phyloP scores from a whole-genome alignment of 2,113 vertebrate genomes.

The Megaceryle torquata region DNA sequence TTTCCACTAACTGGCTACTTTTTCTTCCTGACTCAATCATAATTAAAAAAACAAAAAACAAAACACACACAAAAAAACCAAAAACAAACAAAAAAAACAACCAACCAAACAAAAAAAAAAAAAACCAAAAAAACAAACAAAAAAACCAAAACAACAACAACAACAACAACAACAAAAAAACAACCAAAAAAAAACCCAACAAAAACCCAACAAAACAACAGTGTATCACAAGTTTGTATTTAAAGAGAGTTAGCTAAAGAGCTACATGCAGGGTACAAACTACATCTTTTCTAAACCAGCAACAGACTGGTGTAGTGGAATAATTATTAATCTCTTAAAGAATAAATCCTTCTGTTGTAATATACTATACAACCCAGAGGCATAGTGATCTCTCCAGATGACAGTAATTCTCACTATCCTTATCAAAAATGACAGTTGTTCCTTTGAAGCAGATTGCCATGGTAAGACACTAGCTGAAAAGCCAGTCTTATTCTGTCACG shows the following conservation, averaged over 20 bases:
- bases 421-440: conserved; percentile 64
- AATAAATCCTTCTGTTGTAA: conserved; percentile 44
- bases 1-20: too few species aligned
- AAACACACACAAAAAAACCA: too few species aligned
- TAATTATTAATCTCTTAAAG: conserved; percentile 39
- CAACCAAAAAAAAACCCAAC: too few species aligned
- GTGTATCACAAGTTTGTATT: not conserved
- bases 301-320: not conserved
- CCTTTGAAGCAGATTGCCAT: conserved; percentile 59
- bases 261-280: not conserved
- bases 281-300: not conserved
- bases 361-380: conserved; percentile 45
- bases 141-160: too few species aligned
- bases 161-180: too few species aligned
- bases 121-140: too few species aligned
- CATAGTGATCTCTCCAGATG: conserved; percentile 33
- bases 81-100: too few species aligned
- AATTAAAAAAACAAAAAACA: too few species aligned
- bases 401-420: conserved; percentile 59
- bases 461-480: conserved; percentile 37
- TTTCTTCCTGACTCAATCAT: too few species aligned
- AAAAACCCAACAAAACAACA: too few species aligned
- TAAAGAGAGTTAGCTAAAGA: not conserved
- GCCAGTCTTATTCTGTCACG: conserved; percentile 46
- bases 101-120: too few species aligned